Evolutionary conservation across 2,888 invertebrate genomes (phyloP).

Genomic region (Octodonta nipae): DNA sequence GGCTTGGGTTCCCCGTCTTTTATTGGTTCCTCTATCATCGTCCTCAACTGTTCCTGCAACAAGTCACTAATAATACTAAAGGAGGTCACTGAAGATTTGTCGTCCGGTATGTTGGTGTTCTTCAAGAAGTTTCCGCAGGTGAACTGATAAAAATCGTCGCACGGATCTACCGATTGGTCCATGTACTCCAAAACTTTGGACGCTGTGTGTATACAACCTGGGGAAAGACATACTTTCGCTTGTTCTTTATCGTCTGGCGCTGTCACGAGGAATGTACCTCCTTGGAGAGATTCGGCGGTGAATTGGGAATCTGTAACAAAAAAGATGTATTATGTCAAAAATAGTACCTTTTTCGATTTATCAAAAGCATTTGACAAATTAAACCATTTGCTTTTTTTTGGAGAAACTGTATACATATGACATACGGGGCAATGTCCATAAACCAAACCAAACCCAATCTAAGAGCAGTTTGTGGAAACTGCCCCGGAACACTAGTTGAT

Average conservation of each 20-base stretch:
- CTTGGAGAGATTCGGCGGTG: slow-evolving; percentile 26
- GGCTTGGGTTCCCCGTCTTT: slow-evolving; percentile 50
- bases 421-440: too few relatives aligned
- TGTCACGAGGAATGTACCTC: slow-evolving; percentile 18
- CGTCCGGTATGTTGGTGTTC: slow-evolving; percentile 62
- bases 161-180: slow-evolving; percentile 58
- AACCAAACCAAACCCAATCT: too few relatives aligned
- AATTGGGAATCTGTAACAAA: slow-evolving; percentile 20
- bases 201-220: slow-evolving; percentile 73
- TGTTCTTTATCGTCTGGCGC: slow-evolving; percentile 23
- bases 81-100: slow-evolving; percentile 64
- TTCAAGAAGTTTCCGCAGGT: slow-evolving; percentile 65
- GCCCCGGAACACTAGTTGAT: too few relatives aligned
- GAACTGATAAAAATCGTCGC: slow-evolving; percentile 71
- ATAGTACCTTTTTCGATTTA: too few relatives aligned
- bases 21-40: slow-evolving; percentile 54
- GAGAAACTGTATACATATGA: too few relatives aligned
- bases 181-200: slow-evolving; percentile 57
- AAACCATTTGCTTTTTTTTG: too few relatives aligned
- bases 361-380: too few relatives aligned
- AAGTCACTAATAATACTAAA: slow-evolving; percentile 64
- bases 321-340: too few relatives aligned
- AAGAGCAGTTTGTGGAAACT: too few relatives aligned
- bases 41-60: slow-evolving; percentile 58
- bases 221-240: slow-evolving; percentile 49